phyloP scores from a whole-genome alignment of 2,888 invertebrate species.

The Chrysomela aeneicollis region DNA sequence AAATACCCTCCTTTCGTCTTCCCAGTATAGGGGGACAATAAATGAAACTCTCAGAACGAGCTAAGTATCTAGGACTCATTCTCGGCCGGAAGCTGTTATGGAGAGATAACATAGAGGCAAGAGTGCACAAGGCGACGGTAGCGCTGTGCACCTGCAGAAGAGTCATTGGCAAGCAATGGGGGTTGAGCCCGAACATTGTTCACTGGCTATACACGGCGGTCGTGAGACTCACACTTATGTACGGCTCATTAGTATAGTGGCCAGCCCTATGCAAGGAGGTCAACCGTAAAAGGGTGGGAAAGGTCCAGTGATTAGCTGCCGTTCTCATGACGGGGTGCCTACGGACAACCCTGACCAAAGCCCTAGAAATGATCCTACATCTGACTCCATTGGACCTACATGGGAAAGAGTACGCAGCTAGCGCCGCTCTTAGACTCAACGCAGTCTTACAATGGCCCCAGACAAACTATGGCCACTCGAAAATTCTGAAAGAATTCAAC shows the following conservation, averaged over 20 bases:
- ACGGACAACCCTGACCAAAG: background rate
- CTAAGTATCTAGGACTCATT: background rate
- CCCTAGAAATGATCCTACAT: background rate
- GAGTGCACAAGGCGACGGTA: background rate
- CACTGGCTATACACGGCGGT: background rate
- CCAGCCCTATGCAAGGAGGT: background rate
- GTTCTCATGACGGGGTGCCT: background rate
- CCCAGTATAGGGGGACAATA: background rate
- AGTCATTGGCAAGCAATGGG: background rate
- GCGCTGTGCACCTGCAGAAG: background rate
- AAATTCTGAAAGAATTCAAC: slow-evolving; percentile 5
- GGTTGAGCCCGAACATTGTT: background rate
- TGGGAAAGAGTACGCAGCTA: slow-evolving; percentile 1
- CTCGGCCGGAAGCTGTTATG: background rate
- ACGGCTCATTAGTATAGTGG: background rate
- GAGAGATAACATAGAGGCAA: background rate
- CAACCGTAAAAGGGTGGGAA: background rate
- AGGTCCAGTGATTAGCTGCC: background rate
- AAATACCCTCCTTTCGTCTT: slow-evolving; percentile 4
- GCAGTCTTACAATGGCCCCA: slow-evolving; percentile 12
- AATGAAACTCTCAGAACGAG: background rate
- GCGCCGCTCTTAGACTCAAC: slow-evolving; percentile 9
- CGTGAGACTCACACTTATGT: background rate
- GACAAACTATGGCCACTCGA: slow-evolving; percentile 3
- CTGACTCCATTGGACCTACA: background rate